Conservation (phyloP, 2,113 vertebrate species). For the Dolichallabes microphthalmus region DNA sequence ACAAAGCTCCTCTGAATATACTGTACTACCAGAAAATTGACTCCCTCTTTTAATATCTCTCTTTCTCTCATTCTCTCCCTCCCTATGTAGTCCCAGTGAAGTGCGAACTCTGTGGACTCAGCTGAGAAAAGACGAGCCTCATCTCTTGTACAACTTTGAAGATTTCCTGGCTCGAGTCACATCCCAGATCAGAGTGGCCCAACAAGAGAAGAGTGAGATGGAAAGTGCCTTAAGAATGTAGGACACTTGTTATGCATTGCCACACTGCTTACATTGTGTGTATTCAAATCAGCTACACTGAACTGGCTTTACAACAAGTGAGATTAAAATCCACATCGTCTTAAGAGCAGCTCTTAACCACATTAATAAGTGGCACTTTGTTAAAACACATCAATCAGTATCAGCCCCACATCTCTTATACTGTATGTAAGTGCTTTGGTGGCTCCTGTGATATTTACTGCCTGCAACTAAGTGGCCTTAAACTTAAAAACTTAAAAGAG, state of each 20-base stretch:
- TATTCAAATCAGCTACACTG: not conserved
- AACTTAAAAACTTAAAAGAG: not conserved
- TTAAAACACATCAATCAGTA: not conserved
- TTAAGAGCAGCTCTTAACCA: not conserved
- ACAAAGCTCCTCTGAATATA: no score
- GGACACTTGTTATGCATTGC: not conserved
- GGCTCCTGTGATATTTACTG: not conserved
- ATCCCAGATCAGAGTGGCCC: constrained; percentile 84
- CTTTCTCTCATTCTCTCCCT: not conserved
- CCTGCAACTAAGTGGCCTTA: not conserved
- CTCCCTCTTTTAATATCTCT: no score
- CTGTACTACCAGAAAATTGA: no score
- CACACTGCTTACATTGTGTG: not conserved
- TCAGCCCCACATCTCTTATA: not conserved
- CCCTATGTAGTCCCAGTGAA: constrained; percentile 73
- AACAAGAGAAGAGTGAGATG: constrained; percentile 84
- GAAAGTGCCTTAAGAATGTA: constrained; percentile 83
- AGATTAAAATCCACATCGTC: not conserved
- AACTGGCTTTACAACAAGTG: not conserved
- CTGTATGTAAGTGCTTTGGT: not conserved
- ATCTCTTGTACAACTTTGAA: constrained; percentile 85
- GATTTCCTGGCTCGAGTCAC: constrained; percentile 84
- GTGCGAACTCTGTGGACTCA: constrained; percentile 84
- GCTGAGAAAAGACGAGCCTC: constrained; percentile 81
- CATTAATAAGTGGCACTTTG: not conserved